Percentiles rank a stretch among this genome's conserved stretches.
Conservation (phyloP, 2,797 vertebrate species). For the Sebastes umbrosus region DNA sequence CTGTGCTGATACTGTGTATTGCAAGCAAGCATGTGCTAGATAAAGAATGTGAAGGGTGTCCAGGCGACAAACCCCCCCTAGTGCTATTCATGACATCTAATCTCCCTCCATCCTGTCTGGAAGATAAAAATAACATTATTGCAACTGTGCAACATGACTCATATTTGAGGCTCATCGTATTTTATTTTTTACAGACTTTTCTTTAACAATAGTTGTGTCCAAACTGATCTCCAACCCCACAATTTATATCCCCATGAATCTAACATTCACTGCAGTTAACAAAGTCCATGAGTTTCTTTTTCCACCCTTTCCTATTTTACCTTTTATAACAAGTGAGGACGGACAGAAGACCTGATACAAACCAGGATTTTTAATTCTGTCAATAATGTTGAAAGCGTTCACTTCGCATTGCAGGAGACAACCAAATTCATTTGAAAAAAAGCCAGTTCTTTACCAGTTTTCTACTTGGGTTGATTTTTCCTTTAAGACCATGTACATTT, state of each 20-base stretch:
- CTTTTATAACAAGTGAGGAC: background rate
- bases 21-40: background rate
- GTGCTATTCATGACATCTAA: slow-evolving; percentile 33
- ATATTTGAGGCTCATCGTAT: background rate
- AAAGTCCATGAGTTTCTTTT: background rate
- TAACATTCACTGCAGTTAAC: slow-evolving; percentile 2
- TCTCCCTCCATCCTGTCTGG: slow-evolving; percentile 25
- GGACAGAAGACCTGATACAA: background rate
- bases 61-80: background rate
- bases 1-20: background rate
- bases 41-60: slow-evolving; percentile 15
- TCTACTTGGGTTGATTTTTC: background rate
- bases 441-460: background rate
- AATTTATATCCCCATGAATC: background rate
- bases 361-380: background rate
- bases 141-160: slow-evolving; percentile 23
- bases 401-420: background rate
- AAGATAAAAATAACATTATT: slow-evolving; percentile 43
- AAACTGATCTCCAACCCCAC: background rate
- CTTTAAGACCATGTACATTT: slow-evolving; percentile 14
- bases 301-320: background rate
- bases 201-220: background rate
- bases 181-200: background rate
- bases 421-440: background rate
- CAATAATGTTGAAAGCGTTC: background rate